Conservation (phyloP, 2,113 vertebrate genomes). For the Stigmatopora nigra region DNA sequence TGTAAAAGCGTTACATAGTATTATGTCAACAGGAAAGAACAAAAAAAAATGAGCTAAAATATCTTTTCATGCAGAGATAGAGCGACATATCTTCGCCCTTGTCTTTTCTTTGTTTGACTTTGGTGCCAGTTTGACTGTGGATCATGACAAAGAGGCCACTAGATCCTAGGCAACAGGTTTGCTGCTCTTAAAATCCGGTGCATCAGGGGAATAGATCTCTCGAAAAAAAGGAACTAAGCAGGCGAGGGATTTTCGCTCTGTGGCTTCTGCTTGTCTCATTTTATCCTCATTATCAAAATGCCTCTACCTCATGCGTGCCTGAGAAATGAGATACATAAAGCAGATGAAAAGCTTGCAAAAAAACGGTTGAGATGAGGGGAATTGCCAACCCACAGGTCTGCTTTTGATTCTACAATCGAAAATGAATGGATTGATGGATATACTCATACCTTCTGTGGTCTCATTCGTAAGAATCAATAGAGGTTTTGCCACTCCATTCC, state of each 20-base stretch:
- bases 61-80: too few species aligned
- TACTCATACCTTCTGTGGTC: conserved; percentile 20
- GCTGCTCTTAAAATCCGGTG: conserved; percentile 38
- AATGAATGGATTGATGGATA: neutral
- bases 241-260: conserved; percentile 58
- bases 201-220: conserved; percentile 41
- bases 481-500: conserved; percentile 9
- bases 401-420: conserved; percentile 29
- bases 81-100: conserved; percentile 33
- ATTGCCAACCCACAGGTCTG: conserved; percentile 20
- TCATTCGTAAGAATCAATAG: conserved; percentile 18
- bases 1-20: neutral
- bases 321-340: conserved; percentile 50
- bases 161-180: conserved; percentile 42
- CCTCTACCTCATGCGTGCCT: conserved; percentile 40
- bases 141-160: conserved; percentile 46
- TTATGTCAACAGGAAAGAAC: neutral
- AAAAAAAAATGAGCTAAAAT: too few species aligned
- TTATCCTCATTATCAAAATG: conserved; percentile 59
- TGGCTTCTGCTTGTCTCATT: conserved; percentile 56
- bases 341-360: conserved; percentile 37
- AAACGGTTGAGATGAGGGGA: conserved; percentile 1
- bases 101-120: conserved; percentile 37
- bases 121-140: conserved; percentile 58
- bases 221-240: conserved; percentile 6